phyloP scores from a whole-genome alignment of 2,113 vertebrate genomes.

The Australoheros scitulus region DNA sequence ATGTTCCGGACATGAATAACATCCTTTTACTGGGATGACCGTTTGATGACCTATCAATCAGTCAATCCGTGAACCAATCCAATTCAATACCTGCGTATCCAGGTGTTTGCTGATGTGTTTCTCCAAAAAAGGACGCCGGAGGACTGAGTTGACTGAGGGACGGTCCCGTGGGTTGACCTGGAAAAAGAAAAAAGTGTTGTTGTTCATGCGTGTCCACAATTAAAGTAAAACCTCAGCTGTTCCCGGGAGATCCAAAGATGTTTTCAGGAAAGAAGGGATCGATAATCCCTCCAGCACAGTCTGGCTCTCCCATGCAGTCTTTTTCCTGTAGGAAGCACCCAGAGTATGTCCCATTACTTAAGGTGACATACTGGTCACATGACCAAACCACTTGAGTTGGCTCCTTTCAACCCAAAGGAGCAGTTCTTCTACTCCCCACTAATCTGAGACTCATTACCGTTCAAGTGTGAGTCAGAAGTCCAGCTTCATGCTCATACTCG shows the following conservation, averaged over 20 bases:
- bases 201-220: not conserved
- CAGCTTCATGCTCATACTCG: not conserved
- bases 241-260: not conserved
- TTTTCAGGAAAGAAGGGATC: not conserved
- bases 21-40: not conserved
- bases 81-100: slow-evolving; percentile 78
- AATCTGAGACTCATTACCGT: not conserved
- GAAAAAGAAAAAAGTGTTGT: slow-evolving; percentile 32
- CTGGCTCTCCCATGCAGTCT: not conserved
- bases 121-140: slow-evolving; percentile 85
- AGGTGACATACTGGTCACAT: not conserved
- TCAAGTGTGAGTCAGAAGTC: not conserved
- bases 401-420: not conserved
- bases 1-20: not conserved
- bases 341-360: not conserved
- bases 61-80: not conserved
- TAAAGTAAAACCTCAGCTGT: not conserved
- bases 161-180: slow-evolving; percentile 85
- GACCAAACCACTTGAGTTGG: not conserved
- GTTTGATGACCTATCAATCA: not conserved
- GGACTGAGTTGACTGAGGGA: slow-evolving; percentile 86
- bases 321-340: not conserved
- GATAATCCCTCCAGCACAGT: too few species aligned
- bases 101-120: slow-evolving; percentile 78
- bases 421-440: not conserved